Evolutionary conservation across 2,888 invertebrate genomes (phyloP).

Genomic region (Emesis russula): DNA sequence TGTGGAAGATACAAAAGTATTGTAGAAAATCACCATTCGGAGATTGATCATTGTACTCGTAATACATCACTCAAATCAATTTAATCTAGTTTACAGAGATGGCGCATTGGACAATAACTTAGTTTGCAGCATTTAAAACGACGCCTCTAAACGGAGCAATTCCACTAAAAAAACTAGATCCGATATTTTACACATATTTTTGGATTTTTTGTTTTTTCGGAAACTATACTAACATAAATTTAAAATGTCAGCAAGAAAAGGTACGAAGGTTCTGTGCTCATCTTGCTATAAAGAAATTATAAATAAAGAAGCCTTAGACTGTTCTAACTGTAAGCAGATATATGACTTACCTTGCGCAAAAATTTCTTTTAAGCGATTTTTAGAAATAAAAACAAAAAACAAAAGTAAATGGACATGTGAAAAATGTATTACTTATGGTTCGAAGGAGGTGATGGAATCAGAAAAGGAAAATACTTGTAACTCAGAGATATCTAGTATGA

Average conservation of each 20-base stretch:
- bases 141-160: no score
- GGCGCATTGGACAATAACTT: no score
- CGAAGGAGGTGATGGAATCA: neutral
- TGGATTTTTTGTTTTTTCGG: no score
- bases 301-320: neutral
- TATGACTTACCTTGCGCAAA: neutral
- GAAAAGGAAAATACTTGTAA: neutral
- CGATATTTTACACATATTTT: no score
- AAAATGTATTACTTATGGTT: neutral
- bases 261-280: neutral
- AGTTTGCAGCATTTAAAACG: no score
- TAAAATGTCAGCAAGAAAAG: neutral
- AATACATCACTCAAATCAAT: no score
- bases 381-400: neutral
- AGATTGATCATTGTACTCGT: no score
- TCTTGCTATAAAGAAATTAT: neutral
- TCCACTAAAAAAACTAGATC: no score
- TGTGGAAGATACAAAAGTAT: no score
- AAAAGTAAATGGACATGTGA: neutral
- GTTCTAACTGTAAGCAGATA: neutral
- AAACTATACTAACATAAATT: neutral
- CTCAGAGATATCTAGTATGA: neutral
- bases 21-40: no score
- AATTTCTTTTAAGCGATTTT: neutral
- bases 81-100: no score